phyloP scores from a whole-genome alignment of 2,797 vertebrate genomes.

The Coilia nasus region DNA sequence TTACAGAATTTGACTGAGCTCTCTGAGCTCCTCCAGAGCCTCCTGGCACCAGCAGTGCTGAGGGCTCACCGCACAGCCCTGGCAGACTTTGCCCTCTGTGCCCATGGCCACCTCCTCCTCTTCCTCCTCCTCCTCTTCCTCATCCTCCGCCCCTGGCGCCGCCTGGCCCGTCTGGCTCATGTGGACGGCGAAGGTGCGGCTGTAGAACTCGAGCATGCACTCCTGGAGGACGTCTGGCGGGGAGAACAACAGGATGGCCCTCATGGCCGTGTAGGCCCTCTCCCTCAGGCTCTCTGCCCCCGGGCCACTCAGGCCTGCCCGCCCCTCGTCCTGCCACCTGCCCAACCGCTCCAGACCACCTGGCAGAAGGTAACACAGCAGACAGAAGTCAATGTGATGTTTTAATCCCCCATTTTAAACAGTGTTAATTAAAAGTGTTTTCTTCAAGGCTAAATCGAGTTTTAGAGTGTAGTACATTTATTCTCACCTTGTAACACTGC shows the following conservation, averaged over 20 bases:
- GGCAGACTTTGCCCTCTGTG: constrained; percentile 64
- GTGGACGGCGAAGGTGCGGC: constrained; percentile 89
- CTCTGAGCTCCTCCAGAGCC: constrained; percentile 86
- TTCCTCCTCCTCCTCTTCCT: constrained; percentile 49
- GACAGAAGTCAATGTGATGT: too few species aligned
- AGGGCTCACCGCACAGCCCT: constrained; percentile 76
- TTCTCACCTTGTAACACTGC: not conserved
- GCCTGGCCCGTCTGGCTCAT: constrained; percentile 79
- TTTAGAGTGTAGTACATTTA: not conserved
- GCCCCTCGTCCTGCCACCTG: constrained; percentile 79
- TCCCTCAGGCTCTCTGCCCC: constrained; percentile 79
- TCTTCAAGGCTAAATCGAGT: too few species aligned
- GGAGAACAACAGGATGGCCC: constrained; percentile 90
- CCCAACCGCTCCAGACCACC: constrained; percentile 85
- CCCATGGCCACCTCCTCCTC: constrained; percentile 47
- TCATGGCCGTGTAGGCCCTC: constrained; percentile 87
- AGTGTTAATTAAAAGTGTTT: too few species aligned
- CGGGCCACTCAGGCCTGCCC: constrained; percentile 67
- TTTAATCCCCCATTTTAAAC: too few species aligned
- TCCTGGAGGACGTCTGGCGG: constrained; percentile 84
- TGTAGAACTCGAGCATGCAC: constrained; percentile 88
- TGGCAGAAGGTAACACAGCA: constrained; percentile 35
- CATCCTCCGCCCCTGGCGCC: constrained; percentile 42
- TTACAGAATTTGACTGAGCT: constrained; percentile 90
- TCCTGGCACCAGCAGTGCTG: constrained; percentile 87